Percentiles rank a stretch among this genome's conserved stretches.
Evolutionary conservation across 2,797 vertebrate genomes (phyloP).

Genomic region (Numenius phaeopus): DNA sequence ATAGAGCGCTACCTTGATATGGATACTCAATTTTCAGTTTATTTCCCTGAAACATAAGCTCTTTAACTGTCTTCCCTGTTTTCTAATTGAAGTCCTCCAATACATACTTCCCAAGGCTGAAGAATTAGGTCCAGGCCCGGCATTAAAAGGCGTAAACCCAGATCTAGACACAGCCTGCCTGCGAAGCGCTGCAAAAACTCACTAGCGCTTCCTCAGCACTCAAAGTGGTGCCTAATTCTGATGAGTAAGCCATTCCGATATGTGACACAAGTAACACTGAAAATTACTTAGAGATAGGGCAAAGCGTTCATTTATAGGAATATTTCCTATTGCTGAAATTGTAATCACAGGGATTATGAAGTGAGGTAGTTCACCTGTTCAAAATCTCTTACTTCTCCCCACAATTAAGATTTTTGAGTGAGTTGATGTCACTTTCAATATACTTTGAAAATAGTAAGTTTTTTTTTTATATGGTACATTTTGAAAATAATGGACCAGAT

Average conservation of each 20-base stretch:
- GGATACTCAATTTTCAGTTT: not conserved
- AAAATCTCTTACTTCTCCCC: not conserved
- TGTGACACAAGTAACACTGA: not conserved
- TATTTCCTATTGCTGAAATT: not conserved
- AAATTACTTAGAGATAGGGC: not conserved
- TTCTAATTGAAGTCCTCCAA: not conserved
- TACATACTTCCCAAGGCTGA: not conserved
- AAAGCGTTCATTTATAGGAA: not conserved
- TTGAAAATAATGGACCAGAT: not conserved
- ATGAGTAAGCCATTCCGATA: not conserved
- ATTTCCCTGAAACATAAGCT: not conserved
- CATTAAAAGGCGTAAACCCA: not conserved
- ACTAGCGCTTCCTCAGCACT: not conserved
- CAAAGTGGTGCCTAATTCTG: not conserved
- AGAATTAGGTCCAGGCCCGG: not conserved
- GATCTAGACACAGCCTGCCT: not conserved
- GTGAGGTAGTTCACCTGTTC: not conserved
- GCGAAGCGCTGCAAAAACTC: not conserved
- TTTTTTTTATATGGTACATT: not conserved
- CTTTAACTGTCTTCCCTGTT: not conserved
- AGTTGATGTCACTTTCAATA: not conserved
- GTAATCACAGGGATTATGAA: not conserved
- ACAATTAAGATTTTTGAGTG: not conserved
- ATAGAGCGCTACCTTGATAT: not conserved
- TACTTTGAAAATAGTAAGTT: not conserved